Conservation (phyloP, 2,888 invertebrate genomes). For the Diplazon laetatorius region DNA sequence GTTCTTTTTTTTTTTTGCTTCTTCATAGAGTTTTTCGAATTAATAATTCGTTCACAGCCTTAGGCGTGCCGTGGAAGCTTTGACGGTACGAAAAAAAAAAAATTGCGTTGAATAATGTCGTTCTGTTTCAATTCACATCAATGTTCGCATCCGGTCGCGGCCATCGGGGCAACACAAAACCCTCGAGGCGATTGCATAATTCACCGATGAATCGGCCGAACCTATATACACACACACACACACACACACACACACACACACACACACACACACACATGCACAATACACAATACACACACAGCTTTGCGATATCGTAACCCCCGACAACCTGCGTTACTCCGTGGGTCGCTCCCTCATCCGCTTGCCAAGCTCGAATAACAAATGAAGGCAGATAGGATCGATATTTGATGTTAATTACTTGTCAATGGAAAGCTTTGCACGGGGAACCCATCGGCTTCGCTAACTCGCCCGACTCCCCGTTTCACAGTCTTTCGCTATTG, state of each 20-base stretch:
- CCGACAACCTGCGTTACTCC: constrained; percentile 37
- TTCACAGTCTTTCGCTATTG: constrained; percentile 36
- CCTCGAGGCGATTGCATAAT: constrained; percentile 57
- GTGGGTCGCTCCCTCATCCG: constrained; percentile 42
- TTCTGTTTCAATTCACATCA: constrained; percentile 20
- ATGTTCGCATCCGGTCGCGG: constrained; percentile 14
- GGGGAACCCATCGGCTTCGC: constrained; percentile 17
- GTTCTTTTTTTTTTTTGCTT: not conserved
- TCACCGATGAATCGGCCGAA: constrained; percentile 51
- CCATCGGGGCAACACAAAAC: constrained; percentile 9
- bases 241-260: too few relatives aligned
- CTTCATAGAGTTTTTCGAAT: not conserved
- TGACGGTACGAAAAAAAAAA: constrained; percentile 34
- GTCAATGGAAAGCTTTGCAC: constrained; percentile 57
- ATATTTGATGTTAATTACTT: constrained; percentile 62
- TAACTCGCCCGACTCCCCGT: constrained; percentile 27
- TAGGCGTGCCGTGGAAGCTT: not conserved
- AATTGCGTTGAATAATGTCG: constrained; percentile 42
- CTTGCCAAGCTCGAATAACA: constrained; percentile 54
- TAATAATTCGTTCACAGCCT: constrained; percentile 6
- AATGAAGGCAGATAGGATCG: constrained; percentile 59
- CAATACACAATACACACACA: too few relatives aligned
- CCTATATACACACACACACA: constrained; percentile 25
- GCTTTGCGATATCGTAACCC: constrained; percentile 6
- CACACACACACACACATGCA: too few relatives aligned